These are phyloP conservation scores for Phataginus tricuspis DNA, from an alignment of 2,797 vertebrate genomes.

Conservation along the genomic window DNA sequence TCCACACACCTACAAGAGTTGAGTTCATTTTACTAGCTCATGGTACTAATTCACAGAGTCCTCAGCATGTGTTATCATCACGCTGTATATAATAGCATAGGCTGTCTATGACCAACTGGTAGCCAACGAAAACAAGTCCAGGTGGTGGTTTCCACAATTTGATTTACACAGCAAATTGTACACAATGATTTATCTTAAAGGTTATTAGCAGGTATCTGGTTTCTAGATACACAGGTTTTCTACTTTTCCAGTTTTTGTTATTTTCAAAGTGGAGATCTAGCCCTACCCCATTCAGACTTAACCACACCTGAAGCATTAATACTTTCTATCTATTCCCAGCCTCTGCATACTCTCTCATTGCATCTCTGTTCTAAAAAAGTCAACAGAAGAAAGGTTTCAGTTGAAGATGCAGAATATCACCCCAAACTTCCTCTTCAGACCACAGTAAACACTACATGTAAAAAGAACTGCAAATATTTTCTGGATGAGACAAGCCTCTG, in stretches of 20 bases:
- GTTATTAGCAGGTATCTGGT: neutral
- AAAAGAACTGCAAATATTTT: conserved; percentile 59
- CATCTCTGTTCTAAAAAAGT: conserved; percentile 9
- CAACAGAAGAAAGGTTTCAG: conserved; percentile 32
- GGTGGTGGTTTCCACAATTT: neutral
- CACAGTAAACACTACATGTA: conserved; percentile 42
- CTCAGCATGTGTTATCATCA: neutral
- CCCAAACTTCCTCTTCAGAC: conserved; percentile 58
- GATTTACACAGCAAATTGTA: neutral
- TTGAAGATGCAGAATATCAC: conserved; percentile 53
- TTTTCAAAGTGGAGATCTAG: neutral
- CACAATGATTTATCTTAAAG: neutral
- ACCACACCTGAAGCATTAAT: neutral
- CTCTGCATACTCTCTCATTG: neutral
- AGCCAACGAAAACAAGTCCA: neutral
- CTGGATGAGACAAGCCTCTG: conserved; percentile 65
- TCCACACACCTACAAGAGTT: neutral
- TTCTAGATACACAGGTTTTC: neutral
- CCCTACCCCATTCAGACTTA: neutral
- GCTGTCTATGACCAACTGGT: neutral
- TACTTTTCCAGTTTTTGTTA: neutral
- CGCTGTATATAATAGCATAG: neutral
- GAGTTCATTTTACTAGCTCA: neutral
- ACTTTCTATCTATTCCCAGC: neutral
- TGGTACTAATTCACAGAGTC: neutral